Percentiles rank a stretch among this genome's conserved stretches.
phyloP scores from a whole-genome alignment of 2,113 vertebrate genomes.

The Litocranius walleri region DNA sequence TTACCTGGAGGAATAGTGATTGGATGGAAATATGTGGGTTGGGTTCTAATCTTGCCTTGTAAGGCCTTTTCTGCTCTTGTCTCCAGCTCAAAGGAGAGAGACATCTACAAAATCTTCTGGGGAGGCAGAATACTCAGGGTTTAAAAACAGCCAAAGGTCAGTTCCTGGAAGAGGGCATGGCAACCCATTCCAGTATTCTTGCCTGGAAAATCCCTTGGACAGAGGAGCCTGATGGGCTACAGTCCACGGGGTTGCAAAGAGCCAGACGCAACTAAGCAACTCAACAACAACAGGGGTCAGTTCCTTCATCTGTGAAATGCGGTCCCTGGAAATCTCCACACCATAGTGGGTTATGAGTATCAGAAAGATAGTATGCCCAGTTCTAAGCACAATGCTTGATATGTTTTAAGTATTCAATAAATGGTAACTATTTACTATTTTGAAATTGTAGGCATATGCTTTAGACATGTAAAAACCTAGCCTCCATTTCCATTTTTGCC shows the following conservation, averaged over 20 bases:
- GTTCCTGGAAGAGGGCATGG: neutral
- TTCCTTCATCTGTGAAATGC: neutral
- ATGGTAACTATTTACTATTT: neutral
- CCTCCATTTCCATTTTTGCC: neutral
- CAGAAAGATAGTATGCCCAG: neutral
- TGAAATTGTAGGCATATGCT: neutral
- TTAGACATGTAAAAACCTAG: neutral
- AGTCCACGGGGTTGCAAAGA: neutral
- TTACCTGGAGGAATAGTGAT: neutral
- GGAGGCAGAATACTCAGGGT: neutral
- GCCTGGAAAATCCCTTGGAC: neutral
- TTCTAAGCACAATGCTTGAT: neutral
- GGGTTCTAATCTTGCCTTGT: neutral
- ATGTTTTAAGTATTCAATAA: neutral
- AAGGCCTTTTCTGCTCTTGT: neutral
- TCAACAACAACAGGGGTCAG: neutral
- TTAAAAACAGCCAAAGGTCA: neutral
- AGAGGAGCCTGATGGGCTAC: neutral
- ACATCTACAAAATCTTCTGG: neutral
- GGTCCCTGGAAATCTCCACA: neutral
- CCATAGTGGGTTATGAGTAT: neutral
- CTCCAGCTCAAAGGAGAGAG: neutral
- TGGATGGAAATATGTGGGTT: neutral
- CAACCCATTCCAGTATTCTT: neutral
- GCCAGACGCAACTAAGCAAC: rapidly evolving